Percentiles rank a stretch among this genome's conserved stretches.
These are phyloP conservation scores for Arizona elegans DNA, from an alignment of 2,113 vertebrate species.

Conservation along the genomic window DNA sequence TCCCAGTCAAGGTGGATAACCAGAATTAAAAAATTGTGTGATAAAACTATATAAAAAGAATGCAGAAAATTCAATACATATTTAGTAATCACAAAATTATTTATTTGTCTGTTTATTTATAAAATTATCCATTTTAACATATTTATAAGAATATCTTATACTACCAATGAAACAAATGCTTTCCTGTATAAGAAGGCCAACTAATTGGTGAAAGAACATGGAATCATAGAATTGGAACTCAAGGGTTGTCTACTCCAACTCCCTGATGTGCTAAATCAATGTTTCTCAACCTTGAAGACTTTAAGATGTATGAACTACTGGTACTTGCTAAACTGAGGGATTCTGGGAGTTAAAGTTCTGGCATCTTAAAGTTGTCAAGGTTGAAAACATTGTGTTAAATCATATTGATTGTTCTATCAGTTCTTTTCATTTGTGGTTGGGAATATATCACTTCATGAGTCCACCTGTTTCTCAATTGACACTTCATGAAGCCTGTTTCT, in stretches of 20 bases:
- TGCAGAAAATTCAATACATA: background rate
- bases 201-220: background rate
- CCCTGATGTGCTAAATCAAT: background rate
- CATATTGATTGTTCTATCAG: no score
- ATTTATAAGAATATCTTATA: background rate
- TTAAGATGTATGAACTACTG: no score
- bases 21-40: background rate
- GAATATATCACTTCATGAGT: no score
- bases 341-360: no score
- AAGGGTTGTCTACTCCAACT: background rate
- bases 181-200: background rate
- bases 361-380: no score
- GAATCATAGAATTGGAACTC: background rate
- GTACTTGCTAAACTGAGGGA: no score
- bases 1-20: background rate
- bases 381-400: no score
- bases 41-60: background rate
- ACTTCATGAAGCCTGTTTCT: no score
- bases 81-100: background rate
- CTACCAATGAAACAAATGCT: background rate
- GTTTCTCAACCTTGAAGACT: no score
- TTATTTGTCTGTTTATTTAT: background rate
- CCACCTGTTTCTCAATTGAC: no score
- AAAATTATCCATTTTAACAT: no score
- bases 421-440: no score